A percentile compares a stretch with the other conserved stretches of the same genome.
Conservation (phyloP, 1,140 invertebrate genomes). For the Panonychus citri region DNA sequence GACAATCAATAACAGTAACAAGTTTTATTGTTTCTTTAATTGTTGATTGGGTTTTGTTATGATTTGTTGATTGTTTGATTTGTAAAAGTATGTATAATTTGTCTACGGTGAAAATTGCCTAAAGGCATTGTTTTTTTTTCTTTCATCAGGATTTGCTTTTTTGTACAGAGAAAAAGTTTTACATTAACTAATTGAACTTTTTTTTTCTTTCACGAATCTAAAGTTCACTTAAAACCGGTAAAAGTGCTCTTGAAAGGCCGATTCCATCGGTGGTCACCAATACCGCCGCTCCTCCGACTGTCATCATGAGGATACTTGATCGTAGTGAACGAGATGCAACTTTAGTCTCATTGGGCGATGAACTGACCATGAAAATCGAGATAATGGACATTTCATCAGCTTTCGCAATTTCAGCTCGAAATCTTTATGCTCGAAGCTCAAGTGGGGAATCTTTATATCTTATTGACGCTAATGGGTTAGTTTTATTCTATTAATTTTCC, state of each 20-base stretch:
- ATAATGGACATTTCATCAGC: conserved; percentile 22
- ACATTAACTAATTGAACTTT: background rate
- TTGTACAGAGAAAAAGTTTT: background rate
- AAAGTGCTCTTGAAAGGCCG: conserved; percentile 10
- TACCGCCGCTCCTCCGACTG: conserved; percentile 28
- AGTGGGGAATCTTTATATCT: conserved; percentile 28
- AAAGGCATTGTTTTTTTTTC: too few relatives aligned
- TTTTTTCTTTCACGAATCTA: background rate
- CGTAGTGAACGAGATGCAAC: conserved; percentile 24
- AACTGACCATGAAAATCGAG: conserved; percentile 27
- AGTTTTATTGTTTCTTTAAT: too few relatives aligned
- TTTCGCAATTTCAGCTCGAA: conserved; percentile 29
- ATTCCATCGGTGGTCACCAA: conserved; percentile 24
- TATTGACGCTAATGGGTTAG: conserved; percentile 27
- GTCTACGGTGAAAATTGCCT: too few relatives aligned
- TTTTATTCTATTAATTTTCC: background rate
- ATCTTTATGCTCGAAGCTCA: conserved; percentile 28
- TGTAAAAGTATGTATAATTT: too few relatives aligned
- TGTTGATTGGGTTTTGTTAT: too few relatives aligned
- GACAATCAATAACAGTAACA: too few relatives aligned
- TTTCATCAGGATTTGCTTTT: background rate
- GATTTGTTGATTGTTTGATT: too few relatives aligned
- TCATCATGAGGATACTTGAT: conserved; percentile 27
- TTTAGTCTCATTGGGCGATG: conserved; percentile 28
- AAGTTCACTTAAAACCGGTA: conserved; percentile 4